phyloP scores from a whole-genome alignment of 2,888 invertebrate species.

The Cerceris rybyensis region DNA sequence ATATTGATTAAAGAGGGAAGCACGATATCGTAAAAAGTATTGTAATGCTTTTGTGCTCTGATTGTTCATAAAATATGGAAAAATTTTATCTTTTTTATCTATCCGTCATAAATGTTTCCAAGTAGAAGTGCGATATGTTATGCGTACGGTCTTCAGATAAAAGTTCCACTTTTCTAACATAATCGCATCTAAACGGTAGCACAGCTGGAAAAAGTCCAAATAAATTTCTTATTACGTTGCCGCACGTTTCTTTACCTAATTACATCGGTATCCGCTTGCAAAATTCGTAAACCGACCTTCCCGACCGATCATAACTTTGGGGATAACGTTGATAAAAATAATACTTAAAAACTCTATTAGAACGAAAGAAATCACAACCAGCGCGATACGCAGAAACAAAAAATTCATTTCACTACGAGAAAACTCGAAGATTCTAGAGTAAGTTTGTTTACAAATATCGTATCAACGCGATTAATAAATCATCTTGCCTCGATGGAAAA shows the following conservation, averaged over 20 bases:
- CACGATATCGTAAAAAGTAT: too few species aligned
- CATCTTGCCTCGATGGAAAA: slow-evolving; percentile 25
- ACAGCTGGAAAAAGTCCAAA: neutral
- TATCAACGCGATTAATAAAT: slow-evolving; percentile 40
- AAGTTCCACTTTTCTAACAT: neutral
- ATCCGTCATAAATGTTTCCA: neutral
- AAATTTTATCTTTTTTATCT: slow-evolving; percentile 2
- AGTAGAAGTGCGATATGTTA: neutral
- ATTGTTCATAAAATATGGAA: neutral
- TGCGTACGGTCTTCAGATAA: neutral
- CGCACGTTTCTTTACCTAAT: neutral
- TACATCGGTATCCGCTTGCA: neutral
- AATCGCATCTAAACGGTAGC: neutral
- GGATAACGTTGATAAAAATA: neutral
- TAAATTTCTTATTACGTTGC: neutral
- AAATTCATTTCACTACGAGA: neutral
- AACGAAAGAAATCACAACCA: neutral
- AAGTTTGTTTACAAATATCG: slow-evolving; percentile 39
- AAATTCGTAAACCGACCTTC: neutral
- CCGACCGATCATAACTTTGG: neutral
- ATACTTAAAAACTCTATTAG: neutral
- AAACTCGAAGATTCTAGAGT: slow-evolving; percentile 14
- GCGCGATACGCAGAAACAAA: neutral
- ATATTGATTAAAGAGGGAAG: too few species aligned
- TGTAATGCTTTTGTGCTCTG: neutral